phyloP scores from a whole-genome alignment of 2,113 vertebrate genomes.

The Porphyrio hochstetteri region DNA sequence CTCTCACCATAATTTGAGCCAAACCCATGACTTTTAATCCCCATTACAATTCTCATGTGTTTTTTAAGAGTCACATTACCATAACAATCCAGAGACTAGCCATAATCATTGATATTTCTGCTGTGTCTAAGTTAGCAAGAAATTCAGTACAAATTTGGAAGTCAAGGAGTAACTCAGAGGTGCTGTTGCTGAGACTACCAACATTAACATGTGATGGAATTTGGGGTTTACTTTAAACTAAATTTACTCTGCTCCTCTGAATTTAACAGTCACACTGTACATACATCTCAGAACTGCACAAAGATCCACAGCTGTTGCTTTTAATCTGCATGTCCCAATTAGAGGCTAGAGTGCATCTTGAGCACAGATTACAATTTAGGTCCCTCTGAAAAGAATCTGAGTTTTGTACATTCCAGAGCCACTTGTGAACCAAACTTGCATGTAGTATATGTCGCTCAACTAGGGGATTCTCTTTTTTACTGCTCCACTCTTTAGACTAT shows the following conservation, averaged over 20 bases:
- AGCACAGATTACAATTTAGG: neutral
- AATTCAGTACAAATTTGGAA: neutral
- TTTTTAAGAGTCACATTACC: neutral
- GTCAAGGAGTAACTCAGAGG: neutral
- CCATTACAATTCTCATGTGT: neutral
- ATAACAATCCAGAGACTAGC: neutral
- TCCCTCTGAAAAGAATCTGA: neutral
- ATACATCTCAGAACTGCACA: neutral
- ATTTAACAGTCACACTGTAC: neutral
- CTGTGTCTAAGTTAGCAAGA: neutral
- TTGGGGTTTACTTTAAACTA: neutral
- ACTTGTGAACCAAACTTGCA: neutral
- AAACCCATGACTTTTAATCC: neutral
- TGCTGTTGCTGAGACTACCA: neutral
- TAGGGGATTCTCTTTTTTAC: neutral
- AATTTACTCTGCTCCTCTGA: neutral
- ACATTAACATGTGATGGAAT: accelerated
- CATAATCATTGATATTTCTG: neutral
- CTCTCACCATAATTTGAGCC: neutral
- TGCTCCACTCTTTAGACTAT: neutral
- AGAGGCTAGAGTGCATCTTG: neutral
- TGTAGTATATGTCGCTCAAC: neutral
- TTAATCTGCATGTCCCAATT: neutral
- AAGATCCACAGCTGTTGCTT: neutral
- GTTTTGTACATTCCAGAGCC: neutral